Evolutionary conservation across 2,113 vertebrate species (phyloP), one percentile per base, ranked within the genome.

Genomic region (Platycercus adscitus): DNA sequence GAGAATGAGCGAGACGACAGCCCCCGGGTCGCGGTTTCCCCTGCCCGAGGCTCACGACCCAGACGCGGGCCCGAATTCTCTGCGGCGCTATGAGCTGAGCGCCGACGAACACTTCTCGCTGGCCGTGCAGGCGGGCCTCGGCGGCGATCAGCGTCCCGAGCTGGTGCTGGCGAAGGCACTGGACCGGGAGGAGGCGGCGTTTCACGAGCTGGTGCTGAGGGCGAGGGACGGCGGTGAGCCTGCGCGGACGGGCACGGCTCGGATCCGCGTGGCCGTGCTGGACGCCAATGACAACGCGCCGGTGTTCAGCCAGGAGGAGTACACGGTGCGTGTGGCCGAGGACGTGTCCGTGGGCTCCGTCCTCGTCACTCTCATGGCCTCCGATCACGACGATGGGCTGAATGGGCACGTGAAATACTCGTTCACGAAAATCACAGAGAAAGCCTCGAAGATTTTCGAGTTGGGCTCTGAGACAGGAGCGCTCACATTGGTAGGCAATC

Each of bases 151-250:
- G 17, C 29, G 53, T 31, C 53, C 53, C 17, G 53, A 55, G 29
- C 53, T 55, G 3, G 29, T 55, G 29, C 0, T 55, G 29, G 53
- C 53, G 11, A 55, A 55, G 3, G 53, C 29, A 1, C 7, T 55
- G 29, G 88, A 98, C 97, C 63, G 98, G 97, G 70, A 98, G 96
- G 28, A 97, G 97, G 50, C 92, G 95, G 33, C 98, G 97, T 93
- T 76, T 63, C 97, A 98, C 2, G 98, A 99, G 52, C 90, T 99
- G 24, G 95, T 99, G 66, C 89, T 99, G 58, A 91, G 14, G 49
- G 66, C 97, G 33, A 55, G 71, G 6, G 98, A 98, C 13, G 68
- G 91, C 33, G 86, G 91, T 0, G 68, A 85, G 14, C 81, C 91
- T 3, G 2, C 16, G 0, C 47, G 37, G 13, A 81, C 91, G 17